These are phyloP conservation scores for Pelusios castaneus DNA, from an alignment of 2,113 vertebrate genomes.

Conservation along the genomic window DNA sequence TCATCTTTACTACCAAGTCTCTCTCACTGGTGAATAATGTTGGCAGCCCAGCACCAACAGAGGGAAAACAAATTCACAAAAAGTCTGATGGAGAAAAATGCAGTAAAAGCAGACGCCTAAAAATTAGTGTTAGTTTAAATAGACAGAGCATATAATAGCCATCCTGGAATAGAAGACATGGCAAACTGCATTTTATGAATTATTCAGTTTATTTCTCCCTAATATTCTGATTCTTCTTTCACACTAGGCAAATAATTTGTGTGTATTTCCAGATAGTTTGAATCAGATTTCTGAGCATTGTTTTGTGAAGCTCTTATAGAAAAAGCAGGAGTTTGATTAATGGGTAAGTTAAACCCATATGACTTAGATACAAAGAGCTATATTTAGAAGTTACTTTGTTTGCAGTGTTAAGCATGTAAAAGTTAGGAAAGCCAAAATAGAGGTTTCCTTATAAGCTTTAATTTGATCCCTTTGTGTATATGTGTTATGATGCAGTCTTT, in stretches of 20 bases:
- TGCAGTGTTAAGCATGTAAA: neutral
- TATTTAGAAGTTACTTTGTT: neutral
- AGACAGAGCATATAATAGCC: neutral
- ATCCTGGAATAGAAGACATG: neutral
- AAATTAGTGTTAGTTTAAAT: neutral
- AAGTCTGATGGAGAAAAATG: neutral
- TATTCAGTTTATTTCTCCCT: neutral
- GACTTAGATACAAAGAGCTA: neutral
- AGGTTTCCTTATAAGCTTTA: neutral
- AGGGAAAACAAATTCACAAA: neutral
- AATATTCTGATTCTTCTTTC: too few relatives aligned
- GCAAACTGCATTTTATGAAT: neutral
- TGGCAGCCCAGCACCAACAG: neutral
- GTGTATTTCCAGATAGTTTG: neutral
- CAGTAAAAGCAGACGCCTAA: neutral
- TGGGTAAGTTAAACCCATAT: neutral
- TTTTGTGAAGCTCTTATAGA: neutral
- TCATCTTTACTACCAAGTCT: neutral
- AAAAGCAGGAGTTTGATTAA: neutral
- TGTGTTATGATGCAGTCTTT: neutral
- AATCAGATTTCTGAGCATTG: neutral
- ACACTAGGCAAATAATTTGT: neutral
- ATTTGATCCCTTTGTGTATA: neutral
- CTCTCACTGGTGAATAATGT: neutral
- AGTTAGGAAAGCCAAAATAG: conserved; percentile 25